These are phyloP conservation scores for Lysandra coridon DNA, from an alignment of 2,888 invertebrate genomes.

Conservation along the genomic window DNA sequence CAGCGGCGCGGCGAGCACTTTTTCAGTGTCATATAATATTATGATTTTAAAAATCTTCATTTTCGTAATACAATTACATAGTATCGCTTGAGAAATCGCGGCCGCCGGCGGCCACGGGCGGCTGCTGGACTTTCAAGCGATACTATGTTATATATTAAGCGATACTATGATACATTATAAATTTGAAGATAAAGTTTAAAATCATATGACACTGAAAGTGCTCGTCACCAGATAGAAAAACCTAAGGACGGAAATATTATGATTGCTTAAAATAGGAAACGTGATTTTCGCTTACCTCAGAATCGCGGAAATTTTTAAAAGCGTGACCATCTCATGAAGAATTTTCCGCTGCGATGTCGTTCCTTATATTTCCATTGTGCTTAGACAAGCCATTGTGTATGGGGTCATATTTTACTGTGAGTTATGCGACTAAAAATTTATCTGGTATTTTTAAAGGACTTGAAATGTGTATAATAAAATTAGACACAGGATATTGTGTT, in stretches of 20 bases:
- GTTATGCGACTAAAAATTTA: conserved; percentile 1
- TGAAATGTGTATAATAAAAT: neutral
- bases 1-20: too few relatives aligned
- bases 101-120: too few relatives aligned
- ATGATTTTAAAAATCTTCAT: too few relatives aligned
- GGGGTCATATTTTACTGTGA: conserved; percentile 15
- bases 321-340: neutral
- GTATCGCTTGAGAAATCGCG: too few relatives aligned
- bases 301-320: neutral
- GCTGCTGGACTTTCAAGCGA: too few relatives aligned
- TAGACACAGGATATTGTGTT: too few relatives aligned
- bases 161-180: too few relatives aligned
- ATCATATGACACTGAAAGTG: too few relatives aligned
- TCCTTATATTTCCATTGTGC: conserved; percentile 2
- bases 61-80: too few relatives aligned
- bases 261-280: neutral
- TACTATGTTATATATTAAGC: too few relatives aligned
- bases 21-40: too few relatives aligned
- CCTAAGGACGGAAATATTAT: neutral
- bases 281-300: neutral
- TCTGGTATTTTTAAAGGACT: neutral
- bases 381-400: conserved; percentile 16
- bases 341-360: neutral
- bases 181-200: too few relatives aligned
- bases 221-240: neutral